Percentiles rank a stretch among this genome's conserved stretches.
Evolutionary conservation across 2,888 invertebrate genomes (phyloP).

Genomic region (Metellina segmentata): DNA sequence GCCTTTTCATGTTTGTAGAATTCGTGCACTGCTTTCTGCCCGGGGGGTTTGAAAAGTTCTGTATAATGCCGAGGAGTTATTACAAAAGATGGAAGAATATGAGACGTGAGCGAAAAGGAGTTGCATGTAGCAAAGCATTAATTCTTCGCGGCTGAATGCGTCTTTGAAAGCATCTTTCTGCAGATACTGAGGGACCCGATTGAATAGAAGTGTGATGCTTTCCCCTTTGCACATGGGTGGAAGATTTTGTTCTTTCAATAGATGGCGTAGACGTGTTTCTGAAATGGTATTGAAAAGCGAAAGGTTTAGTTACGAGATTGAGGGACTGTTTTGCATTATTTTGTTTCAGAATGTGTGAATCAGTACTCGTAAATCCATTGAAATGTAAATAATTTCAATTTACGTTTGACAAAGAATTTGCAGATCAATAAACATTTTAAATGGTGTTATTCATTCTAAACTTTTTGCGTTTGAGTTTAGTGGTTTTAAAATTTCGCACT

Average conservation of each 20-base stretch:
- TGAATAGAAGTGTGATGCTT: slow-evolving; percentile 12
- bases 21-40: neutral
- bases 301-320: neutral
- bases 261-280: neutral
- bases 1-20: slow-evolving; percentile 54
- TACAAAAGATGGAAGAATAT: slow-evolving; percentile 34
- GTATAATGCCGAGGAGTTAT: slow-evolving; percentile 31
- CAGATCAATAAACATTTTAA: too few relatives aligned
- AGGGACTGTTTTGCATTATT: neutral
- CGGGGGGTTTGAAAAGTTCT: slow-evolving; percentile 30
- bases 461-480: too few relatives aligned
- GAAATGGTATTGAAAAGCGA: neutral
- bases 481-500: too few relatives aligned
- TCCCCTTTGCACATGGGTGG: neutral
- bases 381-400: too few relatives aligned
- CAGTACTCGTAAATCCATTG: too few relatives aligned
- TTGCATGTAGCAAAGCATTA: slow-evolving; percentile 26
- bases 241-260: neutral
- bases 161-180: slow-evolving; percentile 25
- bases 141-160: slow-evolving; percentile 18
- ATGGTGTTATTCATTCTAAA: too few relatives aligned
- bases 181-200: slow-evolving; percentile 23
- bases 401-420: too few relatives aligned
- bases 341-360: neutral
- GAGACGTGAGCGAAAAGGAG: neutral